Evolutionary conservation across 2,888 invertebrate species (phyloP).

Genomic region (Digitonthophagus gazella): DNA sequence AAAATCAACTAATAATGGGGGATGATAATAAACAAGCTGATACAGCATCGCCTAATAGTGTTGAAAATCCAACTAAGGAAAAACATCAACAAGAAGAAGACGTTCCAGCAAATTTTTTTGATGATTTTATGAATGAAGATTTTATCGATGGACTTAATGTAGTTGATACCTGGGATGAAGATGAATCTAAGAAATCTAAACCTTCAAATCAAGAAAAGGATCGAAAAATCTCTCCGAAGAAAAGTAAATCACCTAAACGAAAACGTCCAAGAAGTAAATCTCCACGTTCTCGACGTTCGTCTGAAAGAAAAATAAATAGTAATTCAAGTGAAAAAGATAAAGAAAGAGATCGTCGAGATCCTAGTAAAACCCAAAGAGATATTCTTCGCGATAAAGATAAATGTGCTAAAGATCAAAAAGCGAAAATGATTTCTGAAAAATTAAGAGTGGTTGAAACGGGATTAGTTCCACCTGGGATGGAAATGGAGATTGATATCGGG

Average conservation of each 20-base stretch:
- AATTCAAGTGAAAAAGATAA: conserved; percentile 20
- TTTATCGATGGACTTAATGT: conserved; percentile 51
- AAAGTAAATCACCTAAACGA: not conserved
- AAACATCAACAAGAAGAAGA: conserved; percentile 44
- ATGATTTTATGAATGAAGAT: conserved; percentile 50
- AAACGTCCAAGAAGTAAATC: not conserved
- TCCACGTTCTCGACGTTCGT: not conserved
- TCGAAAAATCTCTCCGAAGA: not conserved
- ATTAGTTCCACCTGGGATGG: conserved; percentile 52
- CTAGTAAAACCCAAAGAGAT: conserved; percentile 49
- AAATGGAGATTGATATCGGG: conserved; percentile 47
- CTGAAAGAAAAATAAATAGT: conserved; percentile 5
- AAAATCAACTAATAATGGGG: not conserved
- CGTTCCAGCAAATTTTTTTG: conserved; percentile 50
- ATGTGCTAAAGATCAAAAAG: conserved; percentile 47
- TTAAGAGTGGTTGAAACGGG: conserved; percentile 51
- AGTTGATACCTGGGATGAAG: conserved; percentile 47
- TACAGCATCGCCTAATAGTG: not conserved
- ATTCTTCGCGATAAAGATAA: conserved; percentile 49
- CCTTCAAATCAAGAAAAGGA: not conserved
- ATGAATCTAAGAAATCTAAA: conserved; percentile 24
- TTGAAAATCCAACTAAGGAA: not conserved
- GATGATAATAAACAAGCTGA: no score
- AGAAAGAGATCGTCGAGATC: conserved; percentile 42
- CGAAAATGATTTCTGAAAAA: conserved; percentile 48